Base-by-base conservation (phyloP, 2,888 invertebrate genomes). In the Idaea biselata region DNA sequence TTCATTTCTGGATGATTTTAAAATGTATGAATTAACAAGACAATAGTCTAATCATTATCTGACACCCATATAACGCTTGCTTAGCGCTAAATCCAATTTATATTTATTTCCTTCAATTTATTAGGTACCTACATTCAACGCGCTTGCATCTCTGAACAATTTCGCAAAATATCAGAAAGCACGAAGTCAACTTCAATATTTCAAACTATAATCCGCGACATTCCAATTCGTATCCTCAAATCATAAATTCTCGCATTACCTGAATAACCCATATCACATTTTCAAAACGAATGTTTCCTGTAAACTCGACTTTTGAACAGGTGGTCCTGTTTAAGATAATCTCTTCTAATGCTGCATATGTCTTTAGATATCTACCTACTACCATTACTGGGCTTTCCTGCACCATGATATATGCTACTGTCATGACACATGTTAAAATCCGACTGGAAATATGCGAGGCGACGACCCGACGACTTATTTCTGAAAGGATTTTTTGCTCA, bases 281-380 rank as follows among this genome's bases (percentile, higher is more conserved):
- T 69, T 74, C 71, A 68, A 80, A 86, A 87, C 82, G 76, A 82
- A 86, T 83, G 87, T 84, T 83, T 89, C 89, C 89, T 82, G 72
- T 77, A 82, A 81, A 83, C 82, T 79, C 78, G 83, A 83, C 76
- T 81, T 79, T 74, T 68, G 81, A 89, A 90, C 91, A 91, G 91
- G 90, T 91, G 91, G 86, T 82, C 80, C 78, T 80, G 76, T 86
- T 90, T 88, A 89, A 80, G 81, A 81, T 91, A 90, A 91, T 91
- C 90, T 87, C 64, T 60, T 69, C 75, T 82, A 84, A 87, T 79
- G 72, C 81, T 73, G 75, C 89, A 87, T 85, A 86, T 88, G 86
- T 80, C 81, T 76, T 69, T 76, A 44, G 44, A 44, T 44, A 44
- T 76, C 84, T 85, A 76, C 80, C 84, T 79, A 83, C 82, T 69